Base-by-base conservation (phyloP, 2,113 vertebrate genomes). In the Tiliqua scincoides region DNA sequence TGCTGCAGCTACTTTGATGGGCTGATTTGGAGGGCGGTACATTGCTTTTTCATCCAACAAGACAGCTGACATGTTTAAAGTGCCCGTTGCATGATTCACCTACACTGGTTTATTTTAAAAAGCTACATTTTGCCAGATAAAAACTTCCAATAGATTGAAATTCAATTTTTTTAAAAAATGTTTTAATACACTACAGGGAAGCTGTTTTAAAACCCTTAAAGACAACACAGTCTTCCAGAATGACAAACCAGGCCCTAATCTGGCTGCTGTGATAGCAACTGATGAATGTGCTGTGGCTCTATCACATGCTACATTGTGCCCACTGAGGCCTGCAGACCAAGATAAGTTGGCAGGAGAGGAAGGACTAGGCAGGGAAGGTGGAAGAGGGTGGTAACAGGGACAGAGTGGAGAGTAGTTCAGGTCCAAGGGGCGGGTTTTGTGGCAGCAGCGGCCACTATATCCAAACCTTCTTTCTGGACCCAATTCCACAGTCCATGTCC, bases 161-260 rank as follows among this genome's bases (percentile, higher is more conserved):
- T 18, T 68, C 17, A 68, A 30, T 3, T 57, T n/a, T 27, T 32
- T 68, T 14, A 48, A 63, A 21, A 3, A 54, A 7, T 73, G 40
- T 27, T 52, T 63, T 63, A 80, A 61, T 37, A 18, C 59, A 9
- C 78, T 80, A 2, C 20, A 68, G 10, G 37, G 9, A 61, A 40
- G 30, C 4, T 9, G 57, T 40, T 62, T 79, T 35, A 62, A 63
- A 30, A 30, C n/a, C 18, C 2, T 59, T 35, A 43, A 61, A 75
- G 74, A 30, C 0, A 52, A 63, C 32, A 3, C 40, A 0, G 0
- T 0, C 10, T 87, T 85, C 8, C 1, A 63, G 2, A 65, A 54
- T n/a, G 4, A 71, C 4, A 18, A 32, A 25, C 37, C 32, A 5
- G 15, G 0, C 72, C 54, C 87, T 43, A 21, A 5, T 1, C 40